phyloP scores from a whole-genome alignment of 2,113 vertebrate genomes.

The Python bivittatus region DNA sequence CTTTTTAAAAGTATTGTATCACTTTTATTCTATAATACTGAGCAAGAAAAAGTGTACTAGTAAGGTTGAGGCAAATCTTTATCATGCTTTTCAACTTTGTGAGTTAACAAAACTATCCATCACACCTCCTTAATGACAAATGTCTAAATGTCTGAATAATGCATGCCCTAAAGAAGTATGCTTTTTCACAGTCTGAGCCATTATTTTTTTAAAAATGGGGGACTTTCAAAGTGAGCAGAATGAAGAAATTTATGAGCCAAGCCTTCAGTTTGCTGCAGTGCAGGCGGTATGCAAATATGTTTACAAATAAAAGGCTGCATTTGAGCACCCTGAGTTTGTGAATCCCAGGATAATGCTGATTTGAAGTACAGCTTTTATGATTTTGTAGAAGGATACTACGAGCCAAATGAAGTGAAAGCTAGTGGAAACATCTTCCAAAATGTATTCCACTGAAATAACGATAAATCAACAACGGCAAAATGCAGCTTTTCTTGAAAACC shows the following conservation, averaged over 20 bases:
- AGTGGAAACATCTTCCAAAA: slow-evolving; percentile 67
- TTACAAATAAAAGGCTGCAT: slow-evolving; percentile 40
- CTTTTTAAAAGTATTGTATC: not conserved
- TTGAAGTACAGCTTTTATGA: slow-evolving; percentile 75
- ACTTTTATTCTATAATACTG: not conserved
- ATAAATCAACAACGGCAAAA: slow-evolving; percentile 71
- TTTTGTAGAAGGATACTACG: slow-evolving; percentile 58
- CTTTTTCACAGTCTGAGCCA: slow-evolving; percentile 62
- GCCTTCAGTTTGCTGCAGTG: slow-evolving; percentile 69
- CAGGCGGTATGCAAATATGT: slow-evolving; percentile 71
- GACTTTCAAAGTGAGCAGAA: slow-evolving; percentile 69
- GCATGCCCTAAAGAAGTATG: slow-evolving; percentile 55
- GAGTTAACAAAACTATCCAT: slow-evolving; percentile 79
- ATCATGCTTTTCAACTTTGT: slow-evolving; percentile 61
- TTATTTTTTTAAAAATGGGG: slow-evolving; percentile 63
- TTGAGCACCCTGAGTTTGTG: slow-evolving; percentile 54
- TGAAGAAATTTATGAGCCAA: slow-evolving; percentile 70
- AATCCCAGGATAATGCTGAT: slow-evolving; percentile 66
- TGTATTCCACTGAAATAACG: slow-evolving; percentile 68
- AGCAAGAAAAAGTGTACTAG: slow-evolving; percentile 29
- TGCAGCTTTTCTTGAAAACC: slow-evolving; percentile 44
- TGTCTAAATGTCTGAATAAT: slow-evolving; percentile 74
- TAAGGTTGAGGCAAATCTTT: slow-evolving; percentile 57
- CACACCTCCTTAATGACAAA: slow-evolving; percentile 70
- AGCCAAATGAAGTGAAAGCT: slow-evolving; percentile 62